These are phyloP conservation scores for Leptinotarsa juncta DNA, from an alignment of 2,888 invertebrate species.

Conservation along the genomic window DNA sequence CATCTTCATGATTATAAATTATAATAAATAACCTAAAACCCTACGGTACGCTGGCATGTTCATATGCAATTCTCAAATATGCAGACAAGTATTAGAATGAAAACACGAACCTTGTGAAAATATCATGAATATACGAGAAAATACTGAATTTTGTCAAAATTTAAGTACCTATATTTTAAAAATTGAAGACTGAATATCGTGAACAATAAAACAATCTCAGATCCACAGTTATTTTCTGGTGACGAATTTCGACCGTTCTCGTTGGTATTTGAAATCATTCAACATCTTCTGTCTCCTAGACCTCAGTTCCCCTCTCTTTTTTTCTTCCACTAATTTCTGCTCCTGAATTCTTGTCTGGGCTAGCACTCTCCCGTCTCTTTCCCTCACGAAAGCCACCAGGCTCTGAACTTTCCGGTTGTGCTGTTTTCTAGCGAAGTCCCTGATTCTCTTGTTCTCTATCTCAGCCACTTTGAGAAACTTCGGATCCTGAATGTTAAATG, in stretches of 20 bases:
- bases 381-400: constrained; percentile 90
- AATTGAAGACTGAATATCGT: too few species aligned
- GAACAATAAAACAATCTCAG: too few species aligned
- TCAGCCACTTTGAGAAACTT: constrained; percentile 86
- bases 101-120: too few species aligned
- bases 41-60: too few species aligned
- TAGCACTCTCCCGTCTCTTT: constrained; percentile 91
- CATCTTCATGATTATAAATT: too few species aligned
- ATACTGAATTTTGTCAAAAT: too few species aligned
- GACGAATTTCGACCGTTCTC: constrained; percentile 72
- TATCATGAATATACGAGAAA: too few species aligned
- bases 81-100: too few species aligned
- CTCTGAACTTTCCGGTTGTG: constrained; percentile 95
- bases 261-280: constrained; percentile 68
- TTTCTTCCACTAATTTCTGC: constrained; percentile 82
- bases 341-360: constrained; percentile 79
- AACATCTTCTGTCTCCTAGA: constrained; percentile 78
- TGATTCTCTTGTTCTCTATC: constrained; percentile 94
- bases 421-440: constrained; percentile 90
- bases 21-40: too few species aligned
- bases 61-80: too few species aligned
- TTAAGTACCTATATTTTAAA: too few species aligned
- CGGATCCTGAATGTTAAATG: constrained; percentile 84
- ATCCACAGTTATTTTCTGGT: constrained; percentile 44
- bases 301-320: constrained; percentile 74